phyloP scores from a whole-genome alignment of 2,888 invertebrate genomes.

The Machimus rusticus region DNA sequence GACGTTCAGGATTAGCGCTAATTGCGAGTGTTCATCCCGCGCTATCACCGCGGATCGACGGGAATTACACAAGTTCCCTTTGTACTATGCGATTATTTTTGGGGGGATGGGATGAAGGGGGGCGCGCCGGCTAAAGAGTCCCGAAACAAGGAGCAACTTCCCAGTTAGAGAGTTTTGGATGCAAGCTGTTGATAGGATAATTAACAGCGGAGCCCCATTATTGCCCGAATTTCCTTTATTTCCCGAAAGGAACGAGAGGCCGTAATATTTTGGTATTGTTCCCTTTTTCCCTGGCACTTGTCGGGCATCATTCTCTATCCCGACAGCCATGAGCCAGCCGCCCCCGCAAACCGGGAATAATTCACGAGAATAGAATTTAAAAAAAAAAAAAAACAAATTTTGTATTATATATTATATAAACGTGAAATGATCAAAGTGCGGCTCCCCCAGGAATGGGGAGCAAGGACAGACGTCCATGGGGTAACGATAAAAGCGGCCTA shows the following conservation, averaged over 20 bases:
- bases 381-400: not conserved
- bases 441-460: not conserved
- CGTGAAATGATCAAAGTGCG: not conserved
- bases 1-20: not conserved
- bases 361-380: not conserved
- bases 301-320: not conserved
- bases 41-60: not conserved
- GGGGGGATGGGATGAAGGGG: not conserved
- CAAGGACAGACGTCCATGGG: not conserved
- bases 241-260: not conserved
- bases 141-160: not conserved
- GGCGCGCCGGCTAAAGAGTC: not conserved
- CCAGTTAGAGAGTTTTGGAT: not conserved
- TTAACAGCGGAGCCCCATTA: constrained; percentile 5
- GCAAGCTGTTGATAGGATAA: constrained; percentile 18
- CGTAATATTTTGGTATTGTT: not conserved
- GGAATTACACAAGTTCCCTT: not conserved
- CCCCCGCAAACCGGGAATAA: not conserved
- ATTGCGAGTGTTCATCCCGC: not conserved
- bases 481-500: constrained; percentile 2
- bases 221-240: constrained; percentile 8
- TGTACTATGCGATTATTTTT: not conserved
- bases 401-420: not conserved
- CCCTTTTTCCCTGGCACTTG: not conserved
- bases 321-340: not conserved